Evolutionary conservation across 2,797 vertebrate species (phyloP), one percentile per base, ranked within the genome.

Genomic region (Acanthiza pusilla): DNA sequence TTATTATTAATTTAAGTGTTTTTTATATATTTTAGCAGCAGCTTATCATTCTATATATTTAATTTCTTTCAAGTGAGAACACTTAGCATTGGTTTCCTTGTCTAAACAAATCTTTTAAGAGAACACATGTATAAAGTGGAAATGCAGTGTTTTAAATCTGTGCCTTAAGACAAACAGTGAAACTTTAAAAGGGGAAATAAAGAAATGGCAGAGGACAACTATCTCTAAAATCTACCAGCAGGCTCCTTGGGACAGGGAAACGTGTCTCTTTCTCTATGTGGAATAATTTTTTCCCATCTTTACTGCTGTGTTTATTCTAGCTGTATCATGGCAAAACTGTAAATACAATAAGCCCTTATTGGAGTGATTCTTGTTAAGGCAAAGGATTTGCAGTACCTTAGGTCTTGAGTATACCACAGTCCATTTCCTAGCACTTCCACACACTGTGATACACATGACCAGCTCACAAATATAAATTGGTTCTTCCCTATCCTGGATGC

Each of bases 1-100:
- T 97, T 96, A 97, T 97, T 96, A 98, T 97, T 97, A 97, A 98
- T 98, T 97, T 96, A 97, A 97, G 67, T 95, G 85, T 85, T 91
- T 98, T 96, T 96, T 95, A 96, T 97, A 96, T 83, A 82, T 96
- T 96, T 96, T 90, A 93, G 93, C 94, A 97, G 93, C 73, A 79
- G 96, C 95, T 97, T 97, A 95, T 96, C 97, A 94, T 96, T 96
- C 96, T 90, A 79, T 90, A 91, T 95, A 93, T 97, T 97, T 97
- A 96, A 98, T 97, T 98, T 97, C 93, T 97, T 98, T 96, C 95
- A 91, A 97, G 95, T 91, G 95, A 97, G 91, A 95, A 95, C 92
- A 94, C 88, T 97, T 94, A 97, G 96, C 94, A 94, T 91, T 82
- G 88, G 94, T 95, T 96, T 97, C 96, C 96, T 94, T 95, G 92